Evolutionary conservation across 2,888 invertebrate species (phyloP).

Genomic region (Drosophila subsilvestris): DNA sequence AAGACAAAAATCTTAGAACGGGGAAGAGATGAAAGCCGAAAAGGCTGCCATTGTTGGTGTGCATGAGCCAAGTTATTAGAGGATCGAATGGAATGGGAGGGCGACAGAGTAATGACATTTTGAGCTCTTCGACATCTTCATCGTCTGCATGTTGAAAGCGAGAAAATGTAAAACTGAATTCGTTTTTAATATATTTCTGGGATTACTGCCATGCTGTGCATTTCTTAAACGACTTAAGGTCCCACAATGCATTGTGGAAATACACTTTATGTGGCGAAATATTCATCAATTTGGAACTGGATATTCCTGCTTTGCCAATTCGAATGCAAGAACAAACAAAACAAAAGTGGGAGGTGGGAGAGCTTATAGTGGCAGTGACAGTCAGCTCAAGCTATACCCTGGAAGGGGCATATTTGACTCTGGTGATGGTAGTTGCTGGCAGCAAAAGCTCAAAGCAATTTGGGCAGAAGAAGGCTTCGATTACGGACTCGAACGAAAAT

Average conservation of each 20-base stretch:
- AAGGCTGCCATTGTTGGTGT: constrained; percentile 72
- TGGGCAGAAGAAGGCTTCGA: not conserved
- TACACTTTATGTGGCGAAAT: not conserved
- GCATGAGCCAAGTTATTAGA: constrained; percentile 55
- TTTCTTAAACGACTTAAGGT: not conserved
- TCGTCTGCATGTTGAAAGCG: constrained; percentile 54
- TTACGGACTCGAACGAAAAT: not conserved
- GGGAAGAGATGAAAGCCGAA: constrained; percentile 34
- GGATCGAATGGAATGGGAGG: constrained; percentile 28
- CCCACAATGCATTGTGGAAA: not conserved
- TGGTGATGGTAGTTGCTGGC: not conserved
- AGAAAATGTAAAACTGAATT: constrained; percentile 29
- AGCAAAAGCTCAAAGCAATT: no score
- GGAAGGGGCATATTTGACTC: not conserved
- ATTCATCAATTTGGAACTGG: not conserved
- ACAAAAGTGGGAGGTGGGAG: not conserved
- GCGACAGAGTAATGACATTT: constrained; percentile 68
- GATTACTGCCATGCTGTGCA: not conserved
- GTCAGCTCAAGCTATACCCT: not conserved
- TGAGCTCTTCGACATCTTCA: constrained; percentile 21
- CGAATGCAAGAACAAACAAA: not conserved
- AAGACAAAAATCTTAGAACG: constrained; percentile 50
- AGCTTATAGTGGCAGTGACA: no score
- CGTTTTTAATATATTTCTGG: not conserved
- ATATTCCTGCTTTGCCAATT: not conserved